Evolutionary conservation across 2,113 vertebrate species (phyloP).

Genomic region (Callionymus lyra): DNA sequence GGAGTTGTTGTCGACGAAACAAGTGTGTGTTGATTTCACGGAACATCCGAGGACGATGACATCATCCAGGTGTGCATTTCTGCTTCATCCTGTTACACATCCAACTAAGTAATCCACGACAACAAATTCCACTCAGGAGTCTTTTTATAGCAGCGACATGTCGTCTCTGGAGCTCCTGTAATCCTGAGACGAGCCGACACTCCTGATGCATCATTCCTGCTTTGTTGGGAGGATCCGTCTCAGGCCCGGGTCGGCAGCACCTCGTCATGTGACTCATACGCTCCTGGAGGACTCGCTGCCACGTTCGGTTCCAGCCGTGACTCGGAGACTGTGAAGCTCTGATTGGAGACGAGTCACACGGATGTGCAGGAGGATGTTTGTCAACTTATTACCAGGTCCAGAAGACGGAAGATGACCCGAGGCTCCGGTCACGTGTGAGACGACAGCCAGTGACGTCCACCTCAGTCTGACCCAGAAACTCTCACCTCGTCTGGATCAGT

Average conservation of each 20-base stretch:
- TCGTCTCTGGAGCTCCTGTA: constrained; percentile 3
- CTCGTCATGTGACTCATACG: constrained; percentile 56
- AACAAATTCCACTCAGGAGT: no score
- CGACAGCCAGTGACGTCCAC: constrained; percentile 28
- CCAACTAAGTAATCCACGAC: no score
- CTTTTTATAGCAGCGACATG: no score
- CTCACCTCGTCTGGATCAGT: constrained; percentile 37
- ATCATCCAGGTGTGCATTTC: no score
- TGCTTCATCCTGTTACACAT: no score
- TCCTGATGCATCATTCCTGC: constrained; percentile 39
- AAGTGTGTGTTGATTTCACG: no score
- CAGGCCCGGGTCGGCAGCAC: constrained; percentile 46
- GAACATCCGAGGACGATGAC: no score
- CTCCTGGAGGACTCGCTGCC: constrained; percentile 59
- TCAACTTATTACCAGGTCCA: constrained; percentile 51
- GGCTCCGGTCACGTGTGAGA: constrained; percentile 2
- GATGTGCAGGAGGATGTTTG: constrained; percentile 29
- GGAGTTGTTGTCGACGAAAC: no score
- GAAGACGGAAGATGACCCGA: constrained; percentile 18
- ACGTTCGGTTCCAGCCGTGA: constrained; percentile 57
- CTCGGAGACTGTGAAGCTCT: constrained; percentile 50
- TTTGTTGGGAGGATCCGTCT: constrained; percentile 50
- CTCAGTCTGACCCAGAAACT: constrained; percentile 39
- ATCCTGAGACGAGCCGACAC: constrained; percentile 34
- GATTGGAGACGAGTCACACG: constrained; percentile 56